Base-by-base conservation (phyloP, 2,797 vertebrate species). In the Erethizon dorsatum region DNA sequence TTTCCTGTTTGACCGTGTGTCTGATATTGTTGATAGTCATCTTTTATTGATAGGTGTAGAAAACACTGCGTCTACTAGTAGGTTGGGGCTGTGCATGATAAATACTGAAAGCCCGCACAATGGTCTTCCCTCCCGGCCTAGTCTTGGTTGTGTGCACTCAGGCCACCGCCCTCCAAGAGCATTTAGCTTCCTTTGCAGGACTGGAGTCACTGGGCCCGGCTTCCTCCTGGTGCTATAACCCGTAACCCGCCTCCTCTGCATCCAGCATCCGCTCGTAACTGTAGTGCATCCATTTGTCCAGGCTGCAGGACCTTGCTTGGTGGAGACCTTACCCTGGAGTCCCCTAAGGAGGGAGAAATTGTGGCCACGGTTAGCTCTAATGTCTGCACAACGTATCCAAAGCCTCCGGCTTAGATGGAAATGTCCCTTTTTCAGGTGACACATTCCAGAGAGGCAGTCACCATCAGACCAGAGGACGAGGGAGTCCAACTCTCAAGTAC, bases 221-320 rank as follows among this genome's bases (percentile, higher is more conserved):
- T 6, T 12, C 56, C 12, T 33, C 57, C 18, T 57, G 8, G 20
- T 17, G 33, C 59, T 91, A 13, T 22, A 2, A 10, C 18, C 14
- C 1, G n/a, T 61, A 47, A 37, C 33, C 28, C 2, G 0, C 26
- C 10, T 73, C 57, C 6, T 67, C 20, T 57, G 33, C 1, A 1
- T 6, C 57, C 33, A 50, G 3, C 41, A n/a, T 17, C 45, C 45
- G n/a, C 63, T 67, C 3, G 1, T 67, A 86, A 52, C 52, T 13
- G 0, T 17, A 57, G 71, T 11, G 6, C 31, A 5, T 33, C 45
- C 8, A 0, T 71, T 69, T 20, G 0, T 28, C n/a, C 5, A 28
- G 57, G 57, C 57, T 54, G 31, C 0, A 1, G 50, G 18, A 47
- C 71, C 28, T 31, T 69, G 45, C 4, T 45, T 37, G 45, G 45